Evolutionary conservation across 2,888 invertebrate species (phyloP), one percentile per base, ranked within the genome.

Genomic region (Kuschelorhynchus macadamiae): DNA sequence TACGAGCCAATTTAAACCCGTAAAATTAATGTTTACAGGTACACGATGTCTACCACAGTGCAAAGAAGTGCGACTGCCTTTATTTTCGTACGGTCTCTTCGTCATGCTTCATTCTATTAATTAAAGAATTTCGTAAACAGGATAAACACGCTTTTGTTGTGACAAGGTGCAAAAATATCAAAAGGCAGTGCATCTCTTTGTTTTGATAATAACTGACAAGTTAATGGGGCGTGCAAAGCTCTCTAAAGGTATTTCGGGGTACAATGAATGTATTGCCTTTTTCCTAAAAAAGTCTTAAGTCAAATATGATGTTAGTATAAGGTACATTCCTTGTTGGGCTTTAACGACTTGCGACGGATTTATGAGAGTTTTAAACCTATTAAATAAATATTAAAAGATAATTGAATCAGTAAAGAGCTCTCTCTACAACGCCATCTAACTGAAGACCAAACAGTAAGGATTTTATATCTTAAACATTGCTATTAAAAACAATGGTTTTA

Each of bases 1-100:
- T 64, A 63, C 39, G 30, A 21, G 16, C 9, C 41, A 46, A 41
- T 63, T 44, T 60, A 41, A 55, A 25, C 16, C 42, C 44, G 47
- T 56, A 39, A 49, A 56, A 64, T 64, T 64, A 47, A 64, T 64
- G 56, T 56, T 30, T 36, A 49, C 64, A 56, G 64, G 64, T 64
- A 64, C 50, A 53, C 39, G 47, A 44, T 11, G 20, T 56, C 17
- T n/a, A 25, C 39, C n/a, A n/a, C n/a, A n/a, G n/a, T n/a, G n/a
- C n/a, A n/a, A n/a, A n/a, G 25, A 60, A 60, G 60, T 60, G 50
- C 50, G 50, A 49, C 60, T 12, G 21, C 9, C 46, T 20, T 33
- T 33, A 11, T 39, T 53, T 39, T n/a, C 30, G 30, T 30, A 7
- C 30, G 7, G 36, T 41, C 41, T 21, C 18, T n/a, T n/a, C 41